These are phyloP conservation scores for Pelodiscus sinensis DNA, from an alignment of 2,113 vertebrate species.

Conservation along the genomic window DNA sequence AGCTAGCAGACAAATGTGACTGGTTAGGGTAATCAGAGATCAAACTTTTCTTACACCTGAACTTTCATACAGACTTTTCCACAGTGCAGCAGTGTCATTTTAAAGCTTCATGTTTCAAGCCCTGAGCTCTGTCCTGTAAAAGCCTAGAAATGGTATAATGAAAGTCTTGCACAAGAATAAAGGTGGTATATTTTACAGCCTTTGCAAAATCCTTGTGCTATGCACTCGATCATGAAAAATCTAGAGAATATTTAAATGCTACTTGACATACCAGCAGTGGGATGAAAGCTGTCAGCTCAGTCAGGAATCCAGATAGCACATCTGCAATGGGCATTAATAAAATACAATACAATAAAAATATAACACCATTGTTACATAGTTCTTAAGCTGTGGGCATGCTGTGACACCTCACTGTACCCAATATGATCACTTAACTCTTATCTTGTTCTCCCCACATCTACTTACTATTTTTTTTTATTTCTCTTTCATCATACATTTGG, in stretches of 20 bases:
- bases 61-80: constrained; percentile 31
- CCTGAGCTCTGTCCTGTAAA: constrained; percentile 19
- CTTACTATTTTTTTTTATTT: background rate
- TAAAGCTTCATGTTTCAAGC: constrained; percentile 46
- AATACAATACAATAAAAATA: background rate
- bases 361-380: background rate
- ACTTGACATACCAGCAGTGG: background rate
- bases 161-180: constrained; percentile 34
- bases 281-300: background rate
- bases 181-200: constrained; percentile 23
- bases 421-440: background rate
- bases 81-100: constrained; percentile 10
- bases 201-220: constrained; percentile 8
- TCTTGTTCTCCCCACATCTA: background rate
- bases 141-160: constrained; percentile 34
- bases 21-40: constrained; percentile 56
- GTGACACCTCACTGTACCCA: background rate
- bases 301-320: background rate
- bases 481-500: background rate
- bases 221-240: constrained; percentile 2
- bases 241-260: background rate
- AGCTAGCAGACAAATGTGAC: constrained; percentile 56
- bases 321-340: background rate
- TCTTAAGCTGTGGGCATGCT: background rate
- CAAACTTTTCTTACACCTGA: constrained; percentile 32